Evolutionary conservation across 1,140 invertebrate species (phyloP).

Genomic region (Zaprionus nigranus): DNA sequence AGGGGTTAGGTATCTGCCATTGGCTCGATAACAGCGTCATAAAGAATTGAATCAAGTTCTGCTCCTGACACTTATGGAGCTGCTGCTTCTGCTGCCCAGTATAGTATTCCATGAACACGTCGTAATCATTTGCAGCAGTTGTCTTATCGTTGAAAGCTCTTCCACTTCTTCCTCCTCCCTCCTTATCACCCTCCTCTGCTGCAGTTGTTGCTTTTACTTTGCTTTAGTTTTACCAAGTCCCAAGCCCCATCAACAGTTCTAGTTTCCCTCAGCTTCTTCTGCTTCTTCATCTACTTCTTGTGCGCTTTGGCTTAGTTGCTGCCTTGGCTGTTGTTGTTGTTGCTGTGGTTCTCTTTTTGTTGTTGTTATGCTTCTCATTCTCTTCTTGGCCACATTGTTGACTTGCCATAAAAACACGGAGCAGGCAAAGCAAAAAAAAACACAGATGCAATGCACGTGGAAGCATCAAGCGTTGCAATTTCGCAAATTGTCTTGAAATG

Average conservation of each 20-base stretch:
- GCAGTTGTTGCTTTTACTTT: constrained; percentile 15
- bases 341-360: background rate
- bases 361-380: constrained; percentile 23
- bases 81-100: constrained; percentile 26
- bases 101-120: constrained; percentile 62
- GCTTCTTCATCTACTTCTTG: constrained; percentile 12
- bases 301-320: constrained; percentile 1
- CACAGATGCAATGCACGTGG: constrained; percentile 73
- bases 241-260: constrained; percentile 17
- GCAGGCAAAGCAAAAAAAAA: constrained; percentile 21
- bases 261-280: constrained; percentile 1
- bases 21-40: constrained; percentile 67
- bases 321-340: background rate
- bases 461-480: constrained; percentile 79
- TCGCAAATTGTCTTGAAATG: constrained; percentile 79
- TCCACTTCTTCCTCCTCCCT: constrained; percentile 14
- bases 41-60: constrained; percentile 78
- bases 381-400: constrained; percentile 61
- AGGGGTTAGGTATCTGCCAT: constrained; percentile 23
- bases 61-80: constrained; percentile 74
- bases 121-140: constrained; percentile 80
- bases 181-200: background rate
- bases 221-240: constrained; percentile 11
- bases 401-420: constrained; percentile 69
- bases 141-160: constrained; percentile 72